phyloP scores from a whole-genome alignment of 2,797 vertebrate species.

The Sandelia bainsii region DNA sequence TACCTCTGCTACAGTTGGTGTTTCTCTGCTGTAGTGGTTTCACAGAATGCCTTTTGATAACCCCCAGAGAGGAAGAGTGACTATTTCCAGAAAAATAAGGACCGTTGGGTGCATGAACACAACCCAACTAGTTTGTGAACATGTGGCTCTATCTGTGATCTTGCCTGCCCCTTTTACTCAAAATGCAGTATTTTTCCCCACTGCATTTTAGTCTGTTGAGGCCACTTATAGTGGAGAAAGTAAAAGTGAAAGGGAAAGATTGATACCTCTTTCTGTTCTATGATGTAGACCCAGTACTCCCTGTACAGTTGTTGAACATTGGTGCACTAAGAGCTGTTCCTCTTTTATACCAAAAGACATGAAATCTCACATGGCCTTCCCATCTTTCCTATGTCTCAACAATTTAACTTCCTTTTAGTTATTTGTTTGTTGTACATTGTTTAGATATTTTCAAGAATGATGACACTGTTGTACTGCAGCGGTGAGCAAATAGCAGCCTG shows the following conservation, averaged over 20 bases:
- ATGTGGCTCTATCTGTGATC: conserved; percentile 33
- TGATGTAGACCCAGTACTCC: conserved; percentile 29
- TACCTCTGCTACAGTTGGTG: background rate
- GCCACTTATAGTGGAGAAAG: conserved; percentile 41
- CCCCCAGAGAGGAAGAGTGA: conserved; percentile 11
- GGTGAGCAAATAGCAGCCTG: too few species aligned
- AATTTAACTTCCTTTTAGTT: background rate
- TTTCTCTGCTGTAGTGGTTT: conserved; percentile 4
- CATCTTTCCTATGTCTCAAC: background rate
- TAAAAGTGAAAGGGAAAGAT: conserved; percentile 33
- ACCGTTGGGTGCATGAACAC: conserved; percentile 21
- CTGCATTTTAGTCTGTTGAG: conserved; percentile 30
- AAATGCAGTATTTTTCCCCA: conserved; percentile 32
- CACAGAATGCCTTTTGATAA: conserved; percentile 20
- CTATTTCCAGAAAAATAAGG: conserved; percentile 37
- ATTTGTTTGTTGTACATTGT: background rate
- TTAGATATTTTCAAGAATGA: background rate
- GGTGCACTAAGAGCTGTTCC: background rate
- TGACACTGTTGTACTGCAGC: background rate
- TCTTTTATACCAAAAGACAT: conserved; percentile 1
- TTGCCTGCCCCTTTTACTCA: conserved; percentile 22
- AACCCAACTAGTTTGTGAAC: conserved; percentile 27
- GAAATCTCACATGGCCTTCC: background rate
- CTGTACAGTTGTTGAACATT: background rate
- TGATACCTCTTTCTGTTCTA: conserved; percentile 26